Conservation (phyloP, 2,113 vertebrate genomes). For the Muntiacus reevesi region DNA sequence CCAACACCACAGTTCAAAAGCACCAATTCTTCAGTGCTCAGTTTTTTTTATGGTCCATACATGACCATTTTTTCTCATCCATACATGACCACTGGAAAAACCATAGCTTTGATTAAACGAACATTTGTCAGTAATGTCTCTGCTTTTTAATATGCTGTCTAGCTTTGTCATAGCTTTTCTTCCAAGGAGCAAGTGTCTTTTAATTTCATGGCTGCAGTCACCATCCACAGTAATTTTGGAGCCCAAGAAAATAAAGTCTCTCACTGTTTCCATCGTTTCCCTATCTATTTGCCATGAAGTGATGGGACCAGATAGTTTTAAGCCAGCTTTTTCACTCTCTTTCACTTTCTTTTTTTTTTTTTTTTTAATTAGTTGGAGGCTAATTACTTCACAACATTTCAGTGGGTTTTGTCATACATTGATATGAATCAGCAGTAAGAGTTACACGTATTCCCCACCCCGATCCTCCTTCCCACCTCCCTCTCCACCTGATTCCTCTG, state of each 20-base stretch:
- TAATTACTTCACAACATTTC: too few relatives aligned
- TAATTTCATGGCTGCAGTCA: background rate
- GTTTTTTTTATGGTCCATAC: background rate
- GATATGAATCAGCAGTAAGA: too few relatives aligned
- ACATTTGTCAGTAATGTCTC: background rate
- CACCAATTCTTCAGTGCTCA: background rate
- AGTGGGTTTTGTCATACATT: too few relatives aligned
- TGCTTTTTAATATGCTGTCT: background rate
- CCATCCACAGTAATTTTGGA: background rate
- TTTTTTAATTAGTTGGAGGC: too few relatives aligned
- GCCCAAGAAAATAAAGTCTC: background rate
- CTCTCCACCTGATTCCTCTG: too few relatives aligned
- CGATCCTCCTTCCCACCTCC: too few relatives aligned
- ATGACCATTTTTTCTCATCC: background rate
- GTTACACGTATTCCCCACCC: too few relatives aligned
- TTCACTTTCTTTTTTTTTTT: background rate
- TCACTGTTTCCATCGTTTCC: background rate
- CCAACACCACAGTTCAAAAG: background rate
- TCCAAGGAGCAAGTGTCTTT: background rate
- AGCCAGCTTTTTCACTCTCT: background rate
- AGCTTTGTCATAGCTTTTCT: background rate
- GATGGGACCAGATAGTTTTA: background rate
- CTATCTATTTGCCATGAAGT: background rate
- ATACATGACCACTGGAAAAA: background rate
- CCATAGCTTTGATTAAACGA: background rate